Conservation (phyloP, 37 sponge, comb jelly and placozoan genomes). For the Theonella swinhoei region DNA sequence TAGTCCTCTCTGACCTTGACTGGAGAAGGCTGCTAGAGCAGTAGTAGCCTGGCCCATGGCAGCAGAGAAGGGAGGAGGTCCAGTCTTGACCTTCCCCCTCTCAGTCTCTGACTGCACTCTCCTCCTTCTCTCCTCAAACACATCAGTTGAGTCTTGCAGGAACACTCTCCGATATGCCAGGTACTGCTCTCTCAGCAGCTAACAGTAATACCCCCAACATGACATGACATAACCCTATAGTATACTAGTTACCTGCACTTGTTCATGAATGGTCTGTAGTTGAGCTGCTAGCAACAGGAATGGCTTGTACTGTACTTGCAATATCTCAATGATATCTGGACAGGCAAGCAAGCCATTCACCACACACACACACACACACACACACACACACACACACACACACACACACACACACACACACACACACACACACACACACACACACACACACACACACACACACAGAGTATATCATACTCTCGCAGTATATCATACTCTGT, state of each 20-base stretch:
- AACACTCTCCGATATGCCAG: conserved; percentile 54
- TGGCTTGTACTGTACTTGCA: conserved; percentile 71
- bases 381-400: conserved; percentile 12
- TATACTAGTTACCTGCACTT: conserved; percentile 66
- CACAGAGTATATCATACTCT: no score
- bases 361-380: no score
- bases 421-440: conserved; percentile 4
- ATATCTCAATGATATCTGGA: conserved; percentile 57
- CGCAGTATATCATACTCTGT: no score
- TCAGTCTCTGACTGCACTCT: conserved; percentile 9
- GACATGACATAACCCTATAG: no score
- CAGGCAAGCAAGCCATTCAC: background rate
- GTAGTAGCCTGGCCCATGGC: conserved; percentile 34
- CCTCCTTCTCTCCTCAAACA: conserved; percentile 61
- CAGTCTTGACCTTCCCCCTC: conserved; percentile 15
- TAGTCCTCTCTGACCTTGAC: no score
- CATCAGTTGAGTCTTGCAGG: conserved; percentile 72
- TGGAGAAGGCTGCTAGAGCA: conserved; percentile 47
- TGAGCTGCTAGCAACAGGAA: conserved; percentile 69
- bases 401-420: conserved; percentile 12
- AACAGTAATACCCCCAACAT: no score
- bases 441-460: conserved; percentile 26
- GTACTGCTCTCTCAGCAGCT: conserved; percentile 64
- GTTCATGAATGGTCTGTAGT: conserved; percentile 71
- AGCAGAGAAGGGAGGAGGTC: conserved; percentile 47